A percentile compares a stretch with the other conserved stretches of the same genome.
phyloP scores from a whole-genome alignment of 2,797 vertebrate species.

The Tangara arthus region DNA sequence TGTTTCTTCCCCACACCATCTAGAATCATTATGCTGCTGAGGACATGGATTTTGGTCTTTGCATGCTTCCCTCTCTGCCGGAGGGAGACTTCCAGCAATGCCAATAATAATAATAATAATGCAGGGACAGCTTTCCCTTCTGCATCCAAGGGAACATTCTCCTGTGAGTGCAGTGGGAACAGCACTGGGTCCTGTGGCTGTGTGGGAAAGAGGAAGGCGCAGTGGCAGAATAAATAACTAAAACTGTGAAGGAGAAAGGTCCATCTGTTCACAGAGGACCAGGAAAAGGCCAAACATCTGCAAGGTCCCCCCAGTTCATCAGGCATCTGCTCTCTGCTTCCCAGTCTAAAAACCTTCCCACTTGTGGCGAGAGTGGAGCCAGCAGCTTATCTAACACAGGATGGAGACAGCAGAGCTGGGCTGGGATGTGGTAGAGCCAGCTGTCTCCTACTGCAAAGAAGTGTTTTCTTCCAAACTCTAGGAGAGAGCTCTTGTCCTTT shows the following conservation, averaged over 20 bases:
- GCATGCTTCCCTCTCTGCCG: background rate
- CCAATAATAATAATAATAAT: background rate
- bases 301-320: slow-evolving; percentile 46
- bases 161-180: background rate
- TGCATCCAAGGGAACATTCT: background rate
- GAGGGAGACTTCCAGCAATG: background rate
- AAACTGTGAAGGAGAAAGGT: slow-evolving; percentile 48
- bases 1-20: background rate
- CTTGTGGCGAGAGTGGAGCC: background rate
- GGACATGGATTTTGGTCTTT: background rate
- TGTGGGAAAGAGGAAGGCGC: slow-evolving; percentile 48
- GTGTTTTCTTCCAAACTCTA: background rate
- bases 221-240: slow-evolving; percentile 42
- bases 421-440: background rate
- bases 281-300: slow-evolving; percentile 59
- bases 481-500: background rate
- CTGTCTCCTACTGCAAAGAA: background rate
- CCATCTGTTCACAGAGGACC: slow-evolving; percentile 3
- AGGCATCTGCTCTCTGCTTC: slow-evolving; percentile 40
- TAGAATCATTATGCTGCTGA: accelerated
- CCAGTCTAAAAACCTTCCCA: background rate
- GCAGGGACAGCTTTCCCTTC: background rate
- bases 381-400: slow-evolving; percentile 19
- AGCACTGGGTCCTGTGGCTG: background rate
- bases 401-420: background rate